Conservation (phyloP, 2,113 vertebrate species). For the Zosterops pallidus region DNA sequence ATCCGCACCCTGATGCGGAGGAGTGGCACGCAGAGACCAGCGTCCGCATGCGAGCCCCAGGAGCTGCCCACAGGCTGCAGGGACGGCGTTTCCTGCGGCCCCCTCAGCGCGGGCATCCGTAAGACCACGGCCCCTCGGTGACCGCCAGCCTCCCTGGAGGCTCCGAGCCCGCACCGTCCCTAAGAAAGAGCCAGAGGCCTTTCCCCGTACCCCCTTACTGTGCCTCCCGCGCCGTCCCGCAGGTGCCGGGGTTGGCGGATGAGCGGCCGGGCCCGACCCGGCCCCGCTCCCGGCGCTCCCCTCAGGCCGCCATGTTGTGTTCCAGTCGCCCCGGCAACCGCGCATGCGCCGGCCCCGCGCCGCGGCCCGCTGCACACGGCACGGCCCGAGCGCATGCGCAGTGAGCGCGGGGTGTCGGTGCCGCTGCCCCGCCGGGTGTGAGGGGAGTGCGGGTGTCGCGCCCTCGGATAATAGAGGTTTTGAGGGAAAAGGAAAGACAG, state of each 20-base stretch:
- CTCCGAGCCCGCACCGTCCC: not conserved
- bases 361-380: not conserved
- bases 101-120: not conserved
- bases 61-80: not conserved
- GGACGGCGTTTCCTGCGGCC: not conserved
- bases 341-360: not conserved
- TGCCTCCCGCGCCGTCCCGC: constrained; percentile 40
- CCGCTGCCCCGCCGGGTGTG: too few relatives aligned
- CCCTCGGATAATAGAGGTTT: too few relatives aligned
- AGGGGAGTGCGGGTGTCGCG: rapidly evolving
- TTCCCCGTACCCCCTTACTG: constrained; percentile 55
- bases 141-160: not conserved
- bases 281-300: not conserved
- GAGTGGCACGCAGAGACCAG: not conserved
- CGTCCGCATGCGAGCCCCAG: rapidly evolving
- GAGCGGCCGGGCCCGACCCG: not conserved
- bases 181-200: not conserved
- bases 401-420: rapidly evolving
- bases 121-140: not conserved
- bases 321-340: constrained; percentile 75
- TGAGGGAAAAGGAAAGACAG: not conserved
- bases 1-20: not conserved
- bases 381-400: not conserved
- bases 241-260: not conserved
- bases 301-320: constrained; percentile 68